Base-by-base conservation (phyloP, 53 echinoderm and acorn worm species). In the Paracentrotus lividus region DNA sequence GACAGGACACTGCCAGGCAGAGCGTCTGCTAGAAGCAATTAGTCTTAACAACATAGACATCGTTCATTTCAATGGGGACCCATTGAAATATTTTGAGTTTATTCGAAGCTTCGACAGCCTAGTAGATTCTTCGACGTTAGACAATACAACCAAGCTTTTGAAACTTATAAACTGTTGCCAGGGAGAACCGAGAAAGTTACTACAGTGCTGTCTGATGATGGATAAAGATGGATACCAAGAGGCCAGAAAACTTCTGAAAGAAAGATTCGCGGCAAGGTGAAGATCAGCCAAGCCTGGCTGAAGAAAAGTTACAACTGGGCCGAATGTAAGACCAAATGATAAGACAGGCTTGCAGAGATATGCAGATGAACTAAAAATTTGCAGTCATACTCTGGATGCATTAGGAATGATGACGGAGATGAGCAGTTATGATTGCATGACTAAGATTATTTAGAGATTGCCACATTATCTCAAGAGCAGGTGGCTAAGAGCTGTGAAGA, bases 371-470 rank as follows among this genome's bases (percentile, higher is more conserved):
- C 65, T 65, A 5, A 65, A 0, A 65, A 26, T 26, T 31, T 65
- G 65, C 65, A 65, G 0, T 12, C 65, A 65, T 65, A 65, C 65
- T 2, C 31, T 20, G 0, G 65, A 65, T 29, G 65, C 65, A 65
- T 31, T 65, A 4, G 65, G 65, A 65, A 65, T 65, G 65, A 65
- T 65, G 65, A 29, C 65, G 5, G 65, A 65, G 65, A 65, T 65
- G 29, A 65, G 29, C 6, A 65, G 2, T 65, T 2, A 65, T 29
- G 65, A 65, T 29, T 12, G 31, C 1, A 29, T 64, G n/a, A 65
- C 6, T 27, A 65, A 65, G 65, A 65, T 26, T 31, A 15, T 65
- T 3, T 26, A 64, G 64, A 64, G 64, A 64, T 64, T 64, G 64
- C 64, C 64, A n/a, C 64, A 64, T 27, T 64, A 64, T 29, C 55